phyloP scores from a whole-genome alignment of 2,113 vertebrate species.

The Saccopteryx bilineata region DNA sequence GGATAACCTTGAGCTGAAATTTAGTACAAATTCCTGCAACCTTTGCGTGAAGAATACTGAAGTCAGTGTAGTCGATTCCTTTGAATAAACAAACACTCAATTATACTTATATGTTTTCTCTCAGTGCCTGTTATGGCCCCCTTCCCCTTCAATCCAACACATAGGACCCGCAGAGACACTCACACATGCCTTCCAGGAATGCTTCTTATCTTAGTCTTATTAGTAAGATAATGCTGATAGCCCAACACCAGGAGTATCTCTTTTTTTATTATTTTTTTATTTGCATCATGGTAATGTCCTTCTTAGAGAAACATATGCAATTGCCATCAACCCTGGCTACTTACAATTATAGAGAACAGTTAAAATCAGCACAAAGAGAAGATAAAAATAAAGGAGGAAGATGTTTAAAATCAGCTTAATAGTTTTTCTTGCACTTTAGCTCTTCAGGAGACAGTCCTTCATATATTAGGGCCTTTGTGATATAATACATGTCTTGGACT shows the following conservation, averaged over 20 bases:
- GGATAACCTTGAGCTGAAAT: background rate
- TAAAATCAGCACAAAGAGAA: background rate
- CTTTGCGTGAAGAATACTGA: background rate
- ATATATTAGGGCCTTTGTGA: background rate
- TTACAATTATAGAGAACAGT: background rate
- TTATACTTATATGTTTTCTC: background rate
- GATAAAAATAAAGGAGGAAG: background rate
- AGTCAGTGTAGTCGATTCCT: background rate
- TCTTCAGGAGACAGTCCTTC: background rate
- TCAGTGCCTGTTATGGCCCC: background rate
- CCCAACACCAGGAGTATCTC: background rate
- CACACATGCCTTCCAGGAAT: background rate
- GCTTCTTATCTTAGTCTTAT: background rate
- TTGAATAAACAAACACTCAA: background rate
- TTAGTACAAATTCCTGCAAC: background rate
- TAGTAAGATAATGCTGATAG: background rate
- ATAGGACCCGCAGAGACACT: background rate
- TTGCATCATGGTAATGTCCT: background rate
- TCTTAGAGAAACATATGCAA: background rate
- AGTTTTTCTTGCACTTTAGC: background rate
- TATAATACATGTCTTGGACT: background rate
- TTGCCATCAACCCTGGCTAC: background rate
- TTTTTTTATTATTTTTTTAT: background rate
- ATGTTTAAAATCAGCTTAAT: slow-evolving; percentile 8
- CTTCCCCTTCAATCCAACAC: background rate